A percentile compares a stretch with the other conserved stretches of the same genome.
Conservation (phyloP, 2,113 vertebrate genomes). For the Junco hyemalis region DNA sequence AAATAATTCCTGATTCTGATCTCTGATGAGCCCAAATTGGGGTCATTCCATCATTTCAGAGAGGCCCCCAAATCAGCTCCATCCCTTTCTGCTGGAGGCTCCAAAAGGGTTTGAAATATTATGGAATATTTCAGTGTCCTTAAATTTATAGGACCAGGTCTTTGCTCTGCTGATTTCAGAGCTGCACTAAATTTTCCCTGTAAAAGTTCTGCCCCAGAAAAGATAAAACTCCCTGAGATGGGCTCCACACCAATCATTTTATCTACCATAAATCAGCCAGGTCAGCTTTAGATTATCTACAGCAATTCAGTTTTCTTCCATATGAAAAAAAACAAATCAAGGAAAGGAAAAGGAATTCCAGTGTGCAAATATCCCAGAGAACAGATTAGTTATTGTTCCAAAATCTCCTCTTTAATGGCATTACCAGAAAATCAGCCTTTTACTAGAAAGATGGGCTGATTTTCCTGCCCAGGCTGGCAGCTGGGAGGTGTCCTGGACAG, state of each 20-base stretch:
- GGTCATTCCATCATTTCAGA: neutral
- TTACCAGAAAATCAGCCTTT: conserved; percentile 43
- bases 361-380: conserved; percentile 10
- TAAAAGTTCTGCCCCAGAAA: neutral
- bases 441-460: conserved; percentile 55
- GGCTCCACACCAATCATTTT: neutral
- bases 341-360: neutral
- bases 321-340: neutral
- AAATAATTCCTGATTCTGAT: neutral
- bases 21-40: neutral
- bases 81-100: neutral
- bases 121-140: neutral
- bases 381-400: conserved; percentile 54
- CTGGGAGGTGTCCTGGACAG: conserved; percentile 34
- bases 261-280: neutral
- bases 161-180: neutral
- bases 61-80: neutral
- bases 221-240: neutral
- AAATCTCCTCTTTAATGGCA: conserved; percentile 33
- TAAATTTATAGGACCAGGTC: neutral
- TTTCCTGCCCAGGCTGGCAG: conserved; percentile 38
- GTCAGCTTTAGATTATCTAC: neutral
- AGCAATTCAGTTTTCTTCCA: neutral
- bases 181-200: neutral
- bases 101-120: neutral